Conservation (phyloP, 1,140 invertebrate species). For the Solenopsis fugax region DNA sequence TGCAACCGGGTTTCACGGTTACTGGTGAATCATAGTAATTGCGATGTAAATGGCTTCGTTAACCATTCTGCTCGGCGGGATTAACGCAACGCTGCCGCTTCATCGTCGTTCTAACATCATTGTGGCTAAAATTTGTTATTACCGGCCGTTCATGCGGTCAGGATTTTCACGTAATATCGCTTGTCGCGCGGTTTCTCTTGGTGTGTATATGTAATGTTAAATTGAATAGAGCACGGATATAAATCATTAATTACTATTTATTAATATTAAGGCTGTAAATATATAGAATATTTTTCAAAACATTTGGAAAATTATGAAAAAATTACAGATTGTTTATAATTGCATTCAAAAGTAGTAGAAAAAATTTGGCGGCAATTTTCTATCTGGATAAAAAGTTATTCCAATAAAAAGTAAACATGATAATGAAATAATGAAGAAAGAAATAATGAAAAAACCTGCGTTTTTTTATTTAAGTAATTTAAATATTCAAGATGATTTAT, state of each 20-base stretch:
- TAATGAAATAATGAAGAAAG: no score
- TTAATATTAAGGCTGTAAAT: no score
- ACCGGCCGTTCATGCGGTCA: background rate
- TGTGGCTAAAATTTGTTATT: constrained; percentile 48
- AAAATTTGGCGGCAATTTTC: no score
- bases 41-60: constrained; percentile 60
- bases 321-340: no score
- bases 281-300: no score
- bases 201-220: background rate
- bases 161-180: background rate
- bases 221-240: background rate
- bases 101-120: constrained; percentile 31
- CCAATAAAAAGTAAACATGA: no score
- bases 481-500: no score
- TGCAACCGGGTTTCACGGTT: constrained; percentile 24
- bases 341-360: no score
- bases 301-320: no score
- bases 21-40: constrained; percentile 59
- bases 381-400: no score
- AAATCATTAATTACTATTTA: background rate
- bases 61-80: constrained; percentile 22
- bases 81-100: constrained; percentile 22
- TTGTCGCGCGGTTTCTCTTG: background rate
- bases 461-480: no score
- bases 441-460: no score